Base-by-base conservation (phyloP, 2,113 vertebrate species). In the Sisor rabdophorus region DNA sequence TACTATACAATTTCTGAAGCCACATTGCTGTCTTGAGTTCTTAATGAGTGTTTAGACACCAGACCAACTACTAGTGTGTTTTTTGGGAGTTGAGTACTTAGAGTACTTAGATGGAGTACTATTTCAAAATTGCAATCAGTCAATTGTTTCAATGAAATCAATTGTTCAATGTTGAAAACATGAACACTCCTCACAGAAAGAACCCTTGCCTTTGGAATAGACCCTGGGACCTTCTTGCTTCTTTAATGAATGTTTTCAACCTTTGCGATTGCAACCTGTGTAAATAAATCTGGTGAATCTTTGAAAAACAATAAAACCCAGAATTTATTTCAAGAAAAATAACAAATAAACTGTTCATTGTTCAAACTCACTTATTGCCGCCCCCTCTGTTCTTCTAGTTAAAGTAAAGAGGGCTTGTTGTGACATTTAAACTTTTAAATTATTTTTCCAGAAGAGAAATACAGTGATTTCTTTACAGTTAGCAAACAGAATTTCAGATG, bases 281-380 rank as follows among this genome's bases (percentile, higher is more conserved):
- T n/a, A n/a, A n/a, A n/a, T n/a, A n/a, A n/a, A n/a, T n/a, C n/a
- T n/a, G n/a, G n/a, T n/a, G n/a, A n/a, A n/a, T n/a, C n/a, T n/a
- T n/a, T n/a, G n/a, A n/a, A n/a, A n/a, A n/a, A n/a, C n/a, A n/a
- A n/a, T n/a, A n/a, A n/a, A n/a, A n/a, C n/a, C n/a, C n/a, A 75
- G 44, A 81, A 58, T 80, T 55, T 73, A 70, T n/a, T 26, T 53
- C 73, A 40, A 68, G 54, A 61, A 81, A 71, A 7, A 80, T 28
- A 10, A 55, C 17, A 58, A 60, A 84, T 75, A 48, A 69, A 61
- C 73, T 63, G 26, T 63, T 55, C 24, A 58, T 75, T 17, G 26
- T 22, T 0, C n/a, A 59, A 67, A 60, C 20, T 59, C 2, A 54
- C 30, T 71, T 16, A 15, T 61, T 32, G 9, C 40, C 12, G 16